phyloP scores from a whole-genome alignment of 2,113 vertebrate species.

The Labrus mixtus region DNA sequence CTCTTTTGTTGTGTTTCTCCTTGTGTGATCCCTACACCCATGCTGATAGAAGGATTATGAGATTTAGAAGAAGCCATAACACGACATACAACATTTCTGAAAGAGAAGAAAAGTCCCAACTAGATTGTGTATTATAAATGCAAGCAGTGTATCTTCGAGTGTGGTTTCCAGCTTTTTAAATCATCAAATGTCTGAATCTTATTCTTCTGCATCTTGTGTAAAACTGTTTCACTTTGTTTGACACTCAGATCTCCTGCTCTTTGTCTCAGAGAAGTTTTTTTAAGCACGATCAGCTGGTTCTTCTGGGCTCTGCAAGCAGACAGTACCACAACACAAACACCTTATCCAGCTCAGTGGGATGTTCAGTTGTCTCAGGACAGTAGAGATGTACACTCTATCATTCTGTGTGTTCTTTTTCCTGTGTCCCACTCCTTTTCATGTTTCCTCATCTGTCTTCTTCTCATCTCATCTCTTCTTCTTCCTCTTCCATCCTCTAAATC shows the following conservation, averaged over 20 bases:
- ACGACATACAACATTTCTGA: not conserved
- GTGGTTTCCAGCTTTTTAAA: constrained; percentile 17
- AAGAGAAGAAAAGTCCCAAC: constrained; percentile 1
- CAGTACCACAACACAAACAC: not conserved
- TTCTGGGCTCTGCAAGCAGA: not conserved
- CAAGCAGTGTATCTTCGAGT: not conserved
- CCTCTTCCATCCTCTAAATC: constrained; percentile 7
- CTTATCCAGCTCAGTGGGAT: not conserved
- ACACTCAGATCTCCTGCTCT: not conserved
- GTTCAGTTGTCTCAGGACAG: not conserved
- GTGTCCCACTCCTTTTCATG: not conserved
- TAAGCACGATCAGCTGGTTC: not conserved
- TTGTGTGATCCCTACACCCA: not conserved
- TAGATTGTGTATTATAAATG: not conserved
- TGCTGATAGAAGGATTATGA: constrained; percentile 19
- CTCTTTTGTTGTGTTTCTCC: constrained; percentile 17
- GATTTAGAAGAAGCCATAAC: constrained; percentile 6
- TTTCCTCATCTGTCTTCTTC: not conserved
- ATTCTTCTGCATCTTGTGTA: constrained; percentile 1
- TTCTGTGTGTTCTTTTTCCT: not conserved
- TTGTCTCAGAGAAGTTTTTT: not conserved
- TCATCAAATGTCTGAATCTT: not conserved
- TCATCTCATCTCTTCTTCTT: not conserved
- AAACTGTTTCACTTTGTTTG: not conserved
- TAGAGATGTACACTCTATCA: not conserved